Evolutionary conservation across 1,140 invertebrate species (phyloP).

Genomic region (Neotoxoptera formosana): DNA sequence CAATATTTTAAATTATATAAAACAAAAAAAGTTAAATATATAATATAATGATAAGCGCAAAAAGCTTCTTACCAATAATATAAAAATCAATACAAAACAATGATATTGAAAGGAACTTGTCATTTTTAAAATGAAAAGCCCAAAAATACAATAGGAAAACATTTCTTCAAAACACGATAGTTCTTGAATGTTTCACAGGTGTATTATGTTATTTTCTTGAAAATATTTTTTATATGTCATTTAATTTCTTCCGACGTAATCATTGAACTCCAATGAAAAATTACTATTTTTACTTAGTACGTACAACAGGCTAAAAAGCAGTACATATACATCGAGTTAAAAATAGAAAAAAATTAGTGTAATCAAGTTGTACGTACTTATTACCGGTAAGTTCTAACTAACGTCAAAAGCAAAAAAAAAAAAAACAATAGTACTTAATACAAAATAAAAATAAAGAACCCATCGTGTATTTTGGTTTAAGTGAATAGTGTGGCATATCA

Average conservation of each 20-base stretch:
- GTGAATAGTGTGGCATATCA: constrained; percentile 14
- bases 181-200: not conserved
- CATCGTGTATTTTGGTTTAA: not conserved
- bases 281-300: constrained; percentile 24
- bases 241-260: not conserved
- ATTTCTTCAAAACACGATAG: not conserved
- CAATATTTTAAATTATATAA: constrained; percentile 6
- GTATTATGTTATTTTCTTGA: constrained; percentile 20
- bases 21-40: not conserved
- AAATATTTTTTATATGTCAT: not conserved
- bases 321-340: not conserved
- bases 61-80: constrained; percentile 43
- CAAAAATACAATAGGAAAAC: not conserved
- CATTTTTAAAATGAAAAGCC: not conserved
- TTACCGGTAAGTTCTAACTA: constrained; percentile 50
- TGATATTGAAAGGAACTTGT: not conserved
- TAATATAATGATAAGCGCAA: not conserved
- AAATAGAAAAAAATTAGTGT: not conserved
- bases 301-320: constrained; percentile 3
- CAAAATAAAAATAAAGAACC: not conserved
- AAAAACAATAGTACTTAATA: constrained; percentile 32
- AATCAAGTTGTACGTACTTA: constrained; percentile 25
- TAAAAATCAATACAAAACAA: constrained; percentile 10
- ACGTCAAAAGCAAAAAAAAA: constrained; percentile 42
- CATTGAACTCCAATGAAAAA: constrained; percentile 4